These are phyloP conservation scores for Pterobdella sp. DNA, from an alignment of 2,888 invertebrate genomes.

Conservation along the genomic window DNA sequence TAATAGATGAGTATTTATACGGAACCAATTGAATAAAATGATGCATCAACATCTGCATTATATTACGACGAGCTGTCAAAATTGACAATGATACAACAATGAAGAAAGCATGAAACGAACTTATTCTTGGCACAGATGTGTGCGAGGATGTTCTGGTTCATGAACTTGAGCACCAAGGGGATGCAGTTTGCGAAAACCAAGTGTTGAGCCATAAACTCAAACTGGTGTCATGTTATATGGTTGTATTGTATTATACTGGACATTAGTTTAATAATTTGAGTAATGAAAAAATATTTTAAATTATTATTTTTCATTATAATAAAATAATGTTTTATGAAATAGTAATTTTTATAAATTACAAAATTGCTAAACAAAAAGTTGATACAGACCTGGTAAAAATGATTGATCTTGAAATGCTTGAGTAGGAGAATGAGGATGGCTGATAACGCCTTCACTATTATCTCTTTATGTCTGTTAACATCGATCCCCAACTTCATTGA, in stretches of 20 bases:
- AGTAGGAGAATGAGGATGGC: constrained; percentile 71
- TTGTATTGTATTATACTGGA: too few species aligned
- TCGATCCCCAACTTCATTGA: constrained; percentile 92
- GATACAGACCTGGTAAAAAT: constrained; percentile 70
- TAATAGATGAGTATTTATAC: too few species aligned
- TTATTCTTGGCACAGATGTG: constrained; percentile 86
- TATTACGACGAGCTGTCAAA: too few species aligned
- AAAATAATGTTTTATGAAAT: too few species aligned
- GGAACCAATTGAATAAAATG: too few species aligned
- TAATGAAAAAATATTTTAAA: too few species aligned
- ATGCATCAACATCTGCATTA: too few species aligned
- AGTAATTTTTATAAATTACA: too few species aligned
- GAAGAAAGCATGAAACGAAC: constrained; percentile 36
- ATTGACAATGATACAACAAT: neutral
- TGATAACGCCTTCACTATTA: constrained; percentile 79
- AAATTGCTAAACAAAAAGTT: too few species aligned
- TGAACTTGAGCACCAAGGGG: constrained; percentile 91
- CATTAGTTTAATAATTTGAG: too few species aligned
- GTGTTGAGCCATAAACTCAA: constrained; percentile 97
- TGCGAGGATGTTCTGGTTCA: constrained; percentile 91
- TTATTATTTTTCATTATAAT: too few species aligned
- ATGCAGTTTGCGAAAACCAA: constrained; percentile 98
- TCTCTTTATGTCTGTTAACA: constrained; percentile 95
- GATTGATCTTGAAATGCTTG: constrained; percentile 94
- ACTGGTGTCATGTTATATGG: constrained; percentile 53